Base-by-base conservation (phyloP, 2,888 invertebrate genomes). In the Dioctria linearis region DNA sequence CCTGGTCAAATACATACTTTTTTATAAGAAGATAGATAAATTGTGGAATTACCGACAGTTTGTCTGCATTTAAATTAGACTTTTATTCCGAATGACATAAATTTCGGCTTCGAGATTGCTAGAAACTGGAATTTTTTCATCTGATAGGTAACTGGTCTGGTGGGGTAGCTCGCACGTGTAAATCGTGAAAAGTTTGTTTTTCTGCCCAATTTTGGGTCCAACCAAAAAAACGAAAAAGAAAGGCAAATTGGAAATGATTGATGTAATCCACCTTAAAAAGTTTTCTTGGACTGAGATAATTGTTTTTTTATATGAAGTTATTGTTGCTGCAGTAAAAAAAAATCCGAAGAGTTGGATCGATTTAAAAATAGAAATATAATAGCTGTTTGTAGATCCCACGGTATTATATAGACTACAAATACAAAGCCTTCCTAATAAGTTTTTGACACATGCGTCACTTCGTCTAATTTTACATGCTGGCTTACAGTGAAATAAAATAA, bases 191-290 rank as follows among this genome's bases (percentile, higher is more conserved):
- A 51, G 49, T 69, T 69, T 51, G 9, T 54, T 54, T 3, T 54
- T 54, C 11, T 11, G 25, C 25, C 25, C 25, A 25, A 25, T 25
- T 25, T 54, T n/a, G 11, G 54, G 9, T 46, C 5, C 49, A 46
- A 46, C 49, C 49, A 46, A 43, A 6, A 69, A 49, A 46, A 46
- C 49, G 2, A 46, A 43, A 6, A 69, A 49, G 69, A 69, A 69
- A 69, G 25, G 69, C 69, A 69, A 69, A 69, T 69, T 69, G 69
- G 69, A 51, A 69, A 51, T 69, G 69, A 69, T 69, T 69, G 69
- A 69, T 69, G 69, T 51, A 37, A 69, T 69, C 69, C 37, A 69
- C 37, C 51, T 37, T 51, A 69, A 69, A 67, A 67, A 69, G 43
- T 37, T 51, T 69, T 25, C 25, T 54, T 3, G 69, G 49, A 69